Evolutionary conservation across 2,797 vertebrate species (phyloP), one percentile per base, ranked within the genome.

Genomic region (Coregonus suidteri): DNA sequence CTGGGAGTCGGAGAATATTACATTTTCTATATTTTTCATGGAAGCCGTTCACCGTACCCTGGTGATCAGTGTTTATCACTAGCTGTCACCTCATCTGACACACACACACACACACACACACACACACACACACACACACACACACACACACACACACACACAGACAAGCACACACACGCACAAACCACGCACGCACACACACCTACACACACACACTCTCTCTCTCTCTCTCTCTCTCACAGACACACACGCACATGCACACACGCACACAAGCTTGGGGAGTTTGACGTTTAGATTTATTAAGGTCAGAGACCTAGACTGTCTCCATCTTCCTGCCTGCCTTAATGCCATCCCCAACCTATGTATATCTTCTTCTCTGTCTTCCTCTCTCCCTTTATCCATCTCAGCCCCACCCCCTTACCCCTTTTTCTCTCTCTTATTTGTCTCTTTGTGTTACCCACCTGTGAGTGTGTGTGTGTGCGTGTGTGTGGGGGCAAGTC

Each of bases 381-480:
- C 41, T 47, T 47, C 13, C 7, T 67, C 65, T 34, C 64, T 66
- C 3, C 31, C 31, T 34, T 34, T 34, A 34, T 34, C 31, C 25
- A 1, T 34, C 64, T 4, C n/a, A 31, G 64, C 20, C 64, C 30
- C 64, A 11, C 41, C 41, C 11, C 64, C 64, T 25, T 18, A 11
- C 64, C 30, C 9, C 64, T 4, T 66, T 25, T 25, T 14, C 64
- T 20, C 25, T 18, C 4, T 56, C 16, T 56, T 18, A 18, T 56
- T 3, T 75, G 30, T 74, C 25, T 74, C 5, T 56, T 64, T 72
- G 72, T 54, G 80, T 76, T 41, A 71, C 18, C 53, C 16, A 59
- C 77, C 80, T 83, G 68, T 82, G 79, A 76, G 77, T 74, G 76
- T 80, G 77, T 74, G 76, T 80, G 77, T 53, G 70, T 66, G n/a